Base-by-base conservation (phyloP, 2,797 vertebrate species). In the Mus spretus region DNA sequence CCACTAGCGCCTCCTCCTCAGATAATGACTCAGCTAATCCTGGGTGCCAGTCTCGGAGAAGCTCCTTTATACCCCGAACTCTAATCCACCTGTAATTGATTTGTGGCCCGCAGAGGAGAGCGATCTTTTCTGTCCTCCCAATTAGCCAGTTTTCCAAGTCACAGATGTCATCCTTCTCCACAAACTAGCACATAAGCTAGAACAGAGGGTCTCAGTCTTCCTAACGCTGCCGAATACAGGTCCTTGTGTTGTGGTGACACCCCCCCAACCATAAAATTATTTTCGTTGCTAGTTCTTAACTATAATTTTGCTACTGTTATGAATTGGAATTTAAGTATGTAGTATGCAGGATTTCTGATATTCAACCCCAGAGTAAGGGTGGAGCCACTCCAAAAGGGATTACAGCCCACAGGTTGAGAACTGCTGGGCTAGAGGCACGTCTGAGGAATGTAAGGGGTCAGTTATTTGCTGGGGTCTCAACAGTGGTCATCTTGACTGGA, bases 51-150 rank as follows among this genome's bases (percentile, higher is more conserved):
- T 57, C 83, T 79, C 59, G 63, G 59, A 94, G 77, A 40, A n/a
- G 63, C 94, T 89, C 91, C 94, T 53, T 77, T 47, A n/a, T 3
- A 28, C 40, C 40, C 0, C 3, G 26, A 81, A 34, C 37, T 28
- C 93, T 96, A 96, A 95, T 94, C 97, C 87, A 28, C 37, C 87
- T 47, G 65, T 95, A 97, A 95, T 90, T 93, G 96, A 86, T 55
- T 40, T 53, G 28, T 40, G 47, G 70, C n/a, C 59, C 31, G 40
- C 44, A 55, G 59, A 61, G 77, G 63, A 77, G 74, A n/a, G 75
- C 13, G 57, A 79, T 34, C 70, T 65, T 15, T 44, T 75, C 93
- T 87, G 40, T 59, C 86, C 3, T 78, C 59, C 72, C 65, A 95
- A 57, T 93, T 96, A 95, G 61, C 77, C n/a, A 14, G 47, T 90